These are phyloP conservation scores for Varanus salvator DNA, from an alignment of 2,113 vertebrate genomes.

Conservation along the genomic window DNA sequence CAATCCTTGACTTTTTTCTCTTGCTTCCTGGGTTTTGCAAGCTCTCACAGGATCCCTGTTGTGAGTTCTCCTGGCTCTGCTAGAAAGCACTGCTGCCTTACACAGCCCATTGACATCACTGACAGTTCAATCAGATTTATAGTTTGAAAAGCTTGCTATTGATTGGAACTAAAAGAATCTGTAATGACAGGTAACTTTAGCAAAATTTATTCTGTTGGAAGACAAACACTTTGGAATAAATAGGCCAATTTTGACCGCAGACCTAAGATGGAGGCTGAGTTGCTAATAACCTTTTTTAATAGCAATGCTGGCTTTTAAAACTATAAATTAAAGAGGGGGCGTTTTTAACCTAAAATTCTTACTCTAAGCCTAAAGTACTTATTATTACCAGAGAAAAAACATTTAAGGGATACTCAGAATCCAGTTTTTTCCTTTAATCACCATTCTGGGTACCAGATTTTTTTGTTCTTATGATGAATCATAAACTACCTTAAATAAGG, in stretches of 20 bases:
- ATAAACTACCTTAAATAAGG: constrained; percentile 42
- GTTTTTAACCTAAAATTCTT: background rate
- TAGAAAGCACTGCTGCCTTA: background rate
- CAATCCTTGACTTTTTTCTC: background rate
- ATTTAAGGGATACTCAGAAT: constrained; percentile 36
- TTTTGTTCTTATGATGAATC: constrained; percentile 31
- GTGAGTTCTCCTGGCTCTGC: background rate
- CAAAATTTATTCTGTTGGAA: background rate
- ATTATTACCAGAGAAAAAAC: constrained; percentile 27
- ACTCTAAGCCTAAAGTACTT: constrained; percentile 34
- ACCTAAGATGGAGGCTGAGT: background rate
- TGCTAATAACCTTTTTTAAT: background rate
- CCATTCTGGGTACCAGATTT: background rate
- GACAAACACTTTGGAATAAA: constrained; percentile 8
- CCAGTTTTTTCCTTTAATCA: background rate
- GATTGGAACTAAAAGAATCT: background rate
- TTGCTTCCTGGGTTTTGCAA: background rate
- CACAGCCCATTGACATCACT: background rate
- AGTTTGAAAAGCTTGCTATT: background rate
- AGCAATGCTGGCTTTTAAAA: no score
- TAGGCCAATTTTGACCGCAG: background rate
- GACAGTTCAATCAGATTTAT: background rate
- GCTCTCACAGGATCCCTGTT: background rate
- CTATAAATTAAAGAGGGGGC: background rate
- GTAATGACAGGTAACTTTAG: background rate